Evolutionary conservation across 2,113 vertebrate genomes (phyloP).

Genomic region (Poecilia latipinna): DNA sequence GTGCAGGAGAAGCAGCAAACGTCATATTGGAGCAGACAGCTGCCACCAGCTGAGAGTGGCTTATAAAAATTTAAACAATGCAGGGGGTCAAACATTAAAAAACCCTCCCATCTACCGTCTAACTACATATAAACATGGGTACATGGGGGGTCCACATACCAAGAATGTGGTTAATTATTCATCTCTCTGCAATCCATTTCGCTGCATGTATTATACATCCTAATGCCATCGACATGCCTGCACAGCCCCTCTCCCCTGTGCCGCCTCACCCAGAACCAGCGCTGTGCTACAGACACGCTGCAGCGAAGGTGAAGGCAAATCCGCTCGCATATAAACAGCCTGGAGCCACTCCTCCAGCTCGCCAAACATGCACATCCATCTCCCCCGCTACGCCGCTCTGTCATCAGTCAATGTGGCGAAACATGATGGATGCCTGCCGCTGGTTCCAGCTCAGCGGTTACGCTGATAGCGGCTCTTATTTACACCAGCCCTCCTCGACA

Average conservation of each 20-base stretch:
- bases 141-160: conserved; percentile 53
- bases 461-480: conserved; percentile 4
- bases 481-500: background rate
- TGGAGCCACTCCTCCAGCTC: conserved; percentile 11
- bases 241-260: conserved; percentile 44
- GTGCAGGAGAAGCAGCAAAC: background rate
- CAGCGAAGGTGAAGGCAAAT: background rate
- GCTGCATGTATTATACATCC: conserved; percentile 79
- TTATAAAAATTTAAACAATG: conserved; percentile 17
- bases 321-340: conserved; percentile 3
- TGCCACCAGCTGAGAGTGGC: conserved; percentile 2
- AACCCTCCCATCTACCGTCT: background rate
- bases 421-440: conserved; percentile 34
- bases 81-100: conserved; percentile 8
- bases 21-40: conserved; percentile 11
- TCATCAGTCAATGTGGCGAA: conserved; percentile 10
- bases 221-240: conserved; percentile 56
- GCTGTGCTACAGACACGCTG: conserved; percentile 16
- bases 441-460: conserved; percentile 12
- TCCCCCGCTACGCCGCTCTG: background rate
- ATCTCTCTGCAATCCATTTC: conserved; percentile 78
- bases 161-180: conserved; percentile 79
- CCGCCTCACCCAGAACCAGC: conserved; percentile 44
- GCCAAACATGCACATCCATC: conserved; percentile 13
- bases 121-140: conserved; percentile 14